Conservation (phyloP, 2,888 invertebrate species). For the Bembecia ichneumoniformis region DNA sequence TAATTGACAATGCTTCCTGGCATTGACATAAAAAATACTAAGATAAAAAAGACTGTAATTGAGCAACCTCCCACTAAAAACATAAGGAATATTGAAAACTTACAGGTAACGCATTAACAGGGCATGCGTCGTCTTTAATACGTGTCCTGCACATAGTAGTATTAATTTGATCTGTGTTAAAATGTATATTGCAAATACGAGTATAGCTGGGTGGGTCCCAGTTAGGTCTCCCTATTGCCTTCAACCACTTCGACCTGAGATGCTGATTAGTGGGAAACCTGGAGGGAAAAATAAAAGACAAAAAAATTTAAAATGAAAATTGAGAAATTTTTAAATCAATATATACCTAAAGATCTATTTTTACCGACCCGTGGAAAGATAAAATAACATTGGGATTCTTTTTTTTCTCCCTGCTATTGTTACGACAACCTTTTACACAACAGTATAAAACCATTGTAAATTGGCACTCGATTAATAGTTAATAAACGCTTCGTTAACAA, state of each 20-base stretch:
- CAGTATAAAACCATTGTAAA: slow-evolving; percentile 25
- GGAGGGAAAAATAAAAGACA: neutral
- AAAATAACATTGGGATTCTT: slow-evolving; percentile 3
- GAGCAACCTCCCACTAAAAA: no score
- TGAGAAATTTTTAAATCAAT: no score
- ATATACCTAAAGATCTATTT: no score
- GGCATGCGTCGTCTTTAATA: slow-evolving; percentile 21
- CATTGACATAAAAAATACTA: no score
- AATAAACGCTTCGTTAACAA: no score
- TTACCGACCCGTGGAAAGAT: slow-evolving; percentile 18
- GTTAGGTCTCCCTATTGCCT: slow-evolving; percentile 25
- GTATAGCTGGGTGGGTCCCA: slow-evolving; percentile 23
- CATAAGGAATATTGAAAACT: slow-evolving; percentile 5
- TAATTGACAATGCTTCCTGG: no score
- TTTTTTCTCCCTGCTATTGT: slow-evolving; percentile 16
- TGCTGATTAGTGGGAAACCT: slow-evolving; percentile 23
- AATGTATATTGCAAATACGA: slow-evolving; percentile 25
- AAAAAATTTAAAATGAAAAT: no score
- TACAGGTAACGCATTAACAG: slow-evolving; percentile 23
- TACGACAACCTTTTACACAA: slow-evolving; percentile 25
- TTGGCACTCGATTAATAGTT: no score
- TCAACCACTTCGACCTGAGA: slow-evolving; percentile 23
- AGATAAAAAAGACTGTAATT: no score
- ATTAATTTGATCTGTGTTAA: slow-evolving; percentile 20
- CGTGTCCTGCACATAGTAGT: slow-evolving; percentile 17